Evolutionary conservation across 1,140 invertebrate genomes (phyloP).

Genomic region (Palaemon carinicauda): DNA sequence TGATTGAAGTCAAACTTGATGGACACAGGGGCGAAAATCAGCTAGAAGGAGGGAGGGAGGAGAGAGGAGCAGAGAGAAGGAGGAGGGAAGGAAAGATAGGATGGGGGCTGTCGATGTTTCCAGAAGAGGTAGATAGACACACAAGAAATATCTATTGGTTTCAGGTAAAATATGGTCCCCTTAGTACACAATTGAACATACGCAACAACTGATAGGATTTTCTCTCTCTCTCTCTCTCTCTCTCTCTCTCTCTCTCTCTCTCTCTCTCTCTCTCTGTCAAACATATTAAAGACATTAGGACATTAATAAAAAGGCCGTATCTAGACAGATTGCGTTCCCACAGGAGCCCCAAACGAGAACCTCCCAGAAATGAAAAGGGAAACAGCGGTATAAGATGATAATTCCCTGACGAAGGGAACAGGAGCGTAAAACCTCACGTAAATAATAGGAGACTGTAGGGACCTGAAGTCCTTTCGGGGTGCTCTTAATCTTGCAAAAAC

Average conservation of each 20-base stretch:
- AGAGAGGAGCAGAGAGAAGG: too few relatives aligned
- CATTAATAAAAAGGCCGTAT: not conserved
- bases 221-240: not conserved
- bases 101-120: not conserved
- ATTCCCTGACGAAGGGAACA: not conserved
- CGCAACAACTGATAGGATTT: too few relatives aligned
- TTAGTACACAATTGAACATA: too few relatives aligned
- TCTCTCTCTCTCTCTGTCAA: not conserved
- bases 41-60: not conserved
- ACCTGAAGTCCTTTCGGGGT: too few relatives aligned
- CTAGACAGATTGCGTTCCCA: not conserved
- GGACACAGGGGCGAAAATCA: not conserved
- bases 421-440: not conserved
- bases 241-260: not conserved
- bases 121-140: not conserved
- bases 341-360: not conserved
- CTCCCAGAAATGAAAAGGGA: not conserved
- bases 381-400: not conserved
- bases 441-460: not conserved
- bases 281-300: not conserved
- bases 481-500: too few relatives aligned
- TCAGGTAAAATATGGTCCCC: not conserved
- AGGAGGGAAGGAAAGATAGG: not conserved
- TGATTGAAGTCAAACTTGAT: conserved; percentile 49
- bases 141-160: not conserved